Evolutionary conservation across 2,797 vertebrate genomes (phyloP), one percentile per base, ranked within the genome.

Genomic region (Philypnodon macrostomus): DNA sequence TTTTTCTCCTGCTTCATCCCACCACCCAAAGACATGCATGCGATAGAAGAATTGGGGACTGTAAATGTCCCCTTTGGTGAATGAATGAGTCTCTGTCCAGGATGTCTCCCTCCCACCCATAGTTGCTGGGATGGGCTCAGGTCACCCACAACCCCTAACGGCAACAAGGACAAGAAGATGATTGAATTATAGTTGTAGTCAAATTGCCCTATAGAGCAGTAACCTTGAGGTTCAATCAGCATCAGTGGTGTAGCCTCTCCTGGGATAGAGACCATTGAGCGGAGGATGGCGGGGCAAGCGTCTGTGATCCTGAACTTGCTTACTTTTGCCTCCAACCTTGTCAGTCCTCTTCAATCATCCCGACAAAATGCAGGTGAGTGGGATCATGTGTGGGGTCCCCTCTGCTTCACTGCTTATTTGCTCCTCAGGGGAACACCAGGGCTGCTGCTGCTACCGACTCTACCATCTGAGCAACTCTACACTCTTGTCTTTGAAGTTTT

Each of bases 311-410:
- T 70, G 60, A 47, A 60, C 44, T 52, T 52, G 84, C 51, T 79
- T 81, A 74, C 58, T 56, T 62, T 87, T 72, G 78, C 47, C 67
- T 53, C 31, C 46, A 56, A 59, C 53, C 41, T 48, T 47, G 67
- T 70, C 73, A 75, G 68, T 83, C 80, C 54, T 47, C 58, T 73
- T 81, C 77, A 79, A 84, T 87, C 70, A 67, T 60, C 50, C 53
- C 5, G 13, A 88, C 68, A 81, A 63, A 80, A 52, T 67, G 69
- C 84, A 88, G 85, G 68, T 78, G 61, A 64, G 58, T 36, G 15
- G 17, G 24, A 42, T n/a, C n/a, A n/a, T n/a, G n/a, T 13, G 42
- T 29, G 30, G 61, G 55, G 59, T 54, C 49, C 16, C 26, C 10
- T 5, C 29, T 23, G 23, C n/a, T n/a, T n/a, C n/a, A n/a, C n/a